Percentiles rank a stretch among this genome's conserved stretches.
Evolutionary conservation across 2,113 vertebrate species (phyloP).

Genomic region (Colinus virginianus): DNA sequence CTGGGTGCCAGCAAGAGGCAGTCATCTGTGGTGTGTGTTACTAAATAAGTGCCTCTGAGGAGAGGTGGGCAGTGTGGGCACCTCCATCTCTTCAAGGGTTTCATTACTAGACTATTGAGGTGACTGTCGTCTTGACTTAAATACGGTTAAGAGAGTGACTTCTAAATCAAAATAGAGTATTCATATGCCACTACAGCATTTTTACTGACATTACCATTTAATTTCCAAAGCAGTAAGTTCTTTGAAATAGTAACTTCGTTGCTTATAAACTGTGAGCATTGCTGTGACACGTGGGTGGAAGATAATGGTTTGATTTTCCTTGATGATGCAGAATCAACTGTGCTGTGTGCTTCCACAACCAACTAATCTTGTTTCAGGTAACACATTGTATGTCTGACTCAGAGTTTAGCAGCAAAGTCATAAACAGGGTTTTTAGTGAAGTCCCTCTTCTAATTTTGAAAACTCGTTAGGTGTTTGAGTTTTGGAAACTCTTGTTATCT

Average conservation of each 20-base stretch:
- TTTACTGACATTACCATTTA: background rate
- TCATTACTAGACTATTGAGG: background rate
- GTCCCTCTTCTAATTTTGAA: background rate
- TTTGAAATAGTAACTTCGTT: background rate
- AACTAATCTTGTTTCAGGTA: background rate
- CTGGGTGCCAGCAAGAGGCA: no score
- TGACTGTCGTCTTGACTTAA: background rate
- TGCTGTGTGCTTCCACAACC: background rate
- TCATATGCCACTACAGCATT: background rate
- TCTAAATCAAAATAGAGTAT: background rate
- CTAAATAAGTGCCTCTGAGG: background rate
- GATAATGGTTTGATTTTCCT: background rate
- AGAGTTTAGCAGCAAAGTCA: background rate
- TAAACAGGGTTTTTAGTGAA: background rate
- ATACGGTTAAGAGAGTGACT: fast-evolving
- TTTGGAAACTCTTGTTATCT: background rate
- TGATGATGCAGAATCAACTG: background rate
- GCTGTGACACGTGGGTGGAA: background rate
- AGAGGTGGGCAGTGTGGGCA: background rate
- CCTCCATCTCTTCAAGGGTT: background rate
- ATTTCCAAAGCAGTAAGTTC: background rate
- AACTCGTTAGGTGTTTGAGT: background rate
- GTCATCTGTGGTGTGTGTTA: background rate
- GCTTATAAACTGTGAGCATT: fast-evolving
- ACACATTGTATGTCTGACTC: background rate